Evolutionary conservation across 2,888 invertebrate species (phyloP), one percentile per base, ranked within the genome.

Genomic region (Hirtodrosophila histrioides): DNA sequence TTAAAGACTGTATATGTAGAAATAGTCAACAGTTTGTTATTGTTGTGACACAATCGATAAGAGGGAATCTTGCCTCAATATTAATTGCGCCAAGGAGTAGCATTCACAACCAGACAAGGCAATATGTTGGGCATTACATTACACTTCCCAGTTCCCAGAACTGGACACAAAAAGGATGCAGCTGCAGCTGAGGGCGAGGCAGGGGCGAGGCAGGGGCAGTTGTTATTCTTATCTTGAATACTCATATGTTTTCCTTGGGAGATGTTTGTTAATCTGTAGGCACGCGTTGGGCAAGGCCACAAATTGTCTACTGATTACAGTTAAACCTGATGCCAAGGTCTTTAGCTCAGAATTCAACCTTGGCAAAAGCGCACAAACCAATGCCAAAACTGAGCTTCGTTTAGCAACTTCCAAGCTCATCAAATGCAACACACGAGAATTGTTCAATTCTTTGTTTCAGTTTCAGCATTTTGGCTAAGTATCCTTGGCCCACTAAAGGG

Each of bases 11-110:
- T 27, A 27, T 27, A 27, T 27, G 6, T 27, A 27, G 48, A 44
- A 55, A 2, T 24, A 41, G 10, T 31, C 31, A 10, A 17, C 10
- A 44, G 36, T 69, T 79, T 57, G 44, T 60, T 36, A 56, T 62
- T 79, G 69, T 78, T 76, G 51, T 78, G 75, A 83, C 79, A 71
- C 62, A 64, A 82, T 76, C 82, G 77, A 79, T 74, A 74, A 65
- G 57, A 60, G 45, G 56, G 63, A 54, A 78, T 80, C 76, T 81
- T 55, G 49, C 24, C 57, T 6, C 35, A 61, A 61, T 17, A 78
- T 67, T 74, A 75, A 82, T 74, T 71, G 69, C 17, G 17, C 17
- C 17, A 17, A 17, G 17, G 17, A 17, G 17, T 17, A 17, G 17
- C 55, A 10, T 3, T 10, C n/a, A 40, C 40, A 49, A 44, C 49